Conservation (phyloP, 2,797 vertebrate species). For the Tympanoctomys barrerae region DNA sequence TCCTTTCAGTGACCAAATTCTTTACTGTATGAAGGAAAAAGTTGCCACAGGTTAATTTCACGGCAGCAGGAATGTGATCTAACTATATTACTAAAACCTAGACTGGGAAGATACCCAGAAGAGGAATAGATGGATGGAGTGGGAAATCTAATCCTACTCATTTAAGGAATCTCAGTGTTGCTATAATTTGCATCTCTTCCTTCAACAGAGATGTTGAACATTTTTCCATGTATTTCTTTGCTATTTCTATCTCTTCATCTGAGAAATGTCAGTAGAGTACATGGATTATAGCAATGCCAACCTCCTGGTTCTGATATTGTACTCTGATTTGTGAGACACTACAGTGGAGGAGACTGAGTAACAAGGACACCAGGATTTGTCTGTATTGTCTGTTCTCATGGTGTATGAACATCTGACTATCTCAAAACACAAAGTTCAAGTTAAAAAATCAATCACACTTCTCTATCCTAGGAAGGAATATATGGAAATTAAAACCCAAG, state of each 20-base stretch:
- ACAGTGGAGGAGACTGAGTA: not conserved
- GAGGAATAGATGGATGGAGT: not conserved
- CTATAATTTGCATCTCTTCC: too few species aligned
- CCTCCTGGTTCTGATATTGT: not conserved
- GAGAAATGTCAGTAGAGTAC: not conserved
- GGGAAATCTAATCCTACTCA: not conserved
- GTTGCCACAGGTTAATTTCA: not conserved
- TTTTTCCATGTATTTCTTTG: too few species aligned
- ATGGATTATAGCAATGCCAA: not conserved
- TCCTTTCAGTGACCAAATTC: slow-evolving; percentile 13
- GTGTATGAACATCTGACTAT: not conserved
- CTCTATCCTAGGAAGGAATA: not conserved
- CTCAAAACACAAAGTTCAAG: not conserved
- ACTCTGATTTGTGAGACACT: not conserved
- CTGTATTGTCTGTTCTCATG: not conserved
- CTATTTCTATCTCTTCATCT: too few species aligned
- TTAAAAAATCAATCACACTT: not conserved
- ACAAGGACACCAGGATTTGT: not conserved
- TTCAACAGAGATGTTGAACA: too few species aligned
- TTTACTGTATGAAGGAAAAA: slow-evolving; percentile 23
- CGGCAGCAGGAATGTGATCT: not conserved
- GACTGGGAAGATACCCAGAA: not conserved
- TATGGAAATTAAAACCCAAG: not conserved
- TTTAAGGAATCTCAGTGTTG: not conserved
- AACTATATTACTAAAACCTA: not conserved